These are phyloP conservation scores for Zenarchopterus dispar DNA, from an alignment of 2,797 vertebrate genomes.

Conservation along the genomic window DNA sequence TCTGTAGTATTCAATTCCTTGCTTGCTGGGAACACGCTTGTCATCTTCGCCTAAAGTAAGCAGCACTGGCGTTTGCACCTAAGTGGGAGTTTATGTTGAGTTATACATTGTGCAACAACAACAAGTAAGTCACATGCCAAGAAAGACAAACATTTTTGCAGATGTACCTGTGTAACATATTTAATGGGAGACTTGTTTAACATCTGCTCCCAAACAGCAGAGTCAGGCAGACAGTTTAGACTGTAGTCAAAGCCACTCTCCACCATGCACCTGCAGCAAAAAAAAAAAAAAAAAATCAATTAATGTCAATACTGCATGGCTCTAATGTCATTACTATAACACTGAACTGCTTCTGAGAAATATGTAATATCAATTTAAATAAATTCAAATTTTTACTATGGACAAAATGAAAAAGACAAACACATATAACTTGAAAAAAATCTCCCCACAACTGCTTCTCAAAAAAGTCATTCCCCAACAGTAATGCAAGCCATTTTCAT, in stretches of 20 bases:
- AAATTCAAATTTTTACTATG: background rate
- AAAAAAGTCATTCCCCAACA: no score
- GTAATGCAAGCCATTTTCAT: no score
- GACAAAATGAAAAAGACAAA: background rate
- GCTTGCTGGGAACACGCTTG: constrained; percentile 90
- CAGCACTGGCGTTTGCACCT: constrained; percentile 92
- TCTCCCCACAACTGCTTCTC: no score
- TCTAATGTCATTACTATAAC: background rate
- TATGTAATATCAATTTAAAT: background rate
- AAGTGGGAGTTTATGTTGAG: constrained; percentile 14
- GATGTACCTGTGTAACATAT: constrained; percentile 81
- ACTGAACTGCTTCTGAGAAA: background rate
- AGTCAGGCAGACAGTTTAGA: constrained; percentile 78
- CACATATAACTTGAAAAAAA: background rate
- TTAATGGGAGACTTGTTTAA: constrained; percentile 90
- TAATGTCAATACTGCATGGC: background rate
- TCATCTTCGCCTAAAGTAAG: constrained; percentile 93
- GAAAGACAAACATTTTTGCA: background rate
- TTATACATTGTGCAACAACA: constrained; percentile 6
- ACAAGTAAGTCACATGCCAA: constrained; percentile 1
- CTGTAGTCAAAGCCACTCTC: constrained; percentile 86
- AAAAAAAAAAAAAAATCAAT: background rate
- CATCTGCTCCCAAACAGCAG: constrained; percentile 87
- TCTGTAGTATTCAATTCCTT: constrained; percentile 93
- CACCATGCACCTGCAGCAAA: constrained; percentile 87